Evolutionary conservation across 2,797 vertebrate genomes (phyloP), one percentile per base, ranked within the genome.

Genomic region (Labeo calbasu): DNA sequence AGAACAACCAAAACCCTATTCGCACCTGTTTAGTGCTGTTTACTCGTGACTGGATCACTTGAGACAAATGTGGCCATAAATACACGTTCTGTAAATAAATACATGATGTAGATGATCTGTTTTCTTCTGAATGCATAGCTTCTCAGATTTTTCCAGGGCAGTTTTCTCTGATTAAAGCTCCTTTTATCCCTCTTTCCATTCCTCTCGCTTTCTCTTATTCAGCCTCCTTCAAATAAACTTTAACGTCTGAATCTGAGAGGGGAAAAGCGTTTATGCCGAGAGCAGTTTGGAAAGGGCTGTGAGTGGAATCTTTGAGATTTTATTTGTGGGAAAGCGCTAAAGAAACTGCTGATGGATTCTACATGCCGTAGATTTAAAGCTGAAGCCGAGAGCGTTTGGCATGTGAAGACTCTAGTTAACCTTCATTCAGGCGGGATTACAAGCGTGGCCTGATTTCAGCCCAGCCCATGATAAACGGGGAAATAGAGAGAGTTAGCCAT

Each of bases 81-180:
- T 59, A 61, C 23, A 4, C 1, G 7, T 78, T 78, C 11, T 28
- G 23, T 61, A 65, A 78, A 48, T 78, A 65, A 78, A 76, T 40
- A 57, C 36, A 10, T 23, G 51, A 76, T 57, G 19, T 36, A 55
- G 19, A 75, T 55, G 12, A n/a, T 19, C 15, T 75, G 2, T 78
- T 61, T 59, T 51, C 21, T 57, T 43, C 32, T 57, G 28, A 76
- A 57, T 21, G 23, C 76, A 63, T 15, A 61, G 57, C 21, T 76
- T 57, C 90, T 91, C 91, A 90, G 77, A 72, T 83, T 92, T 88
- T 94, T 94, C 92, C 92, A 91, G 90, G 93, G 93, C 93, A 93
- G 88, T 93, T 94, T 94, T 93, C 93, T 93, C 92, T 93, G 93
- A 94, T 95, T 93, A 94, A 93, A 93, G 86, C 89, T 90, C 87